These are phyloP conservation scores for Crocuta crocuta DNA, from an alignment of 2,113 vertebrate genomes.

Conservation along the genomic window DNA sequence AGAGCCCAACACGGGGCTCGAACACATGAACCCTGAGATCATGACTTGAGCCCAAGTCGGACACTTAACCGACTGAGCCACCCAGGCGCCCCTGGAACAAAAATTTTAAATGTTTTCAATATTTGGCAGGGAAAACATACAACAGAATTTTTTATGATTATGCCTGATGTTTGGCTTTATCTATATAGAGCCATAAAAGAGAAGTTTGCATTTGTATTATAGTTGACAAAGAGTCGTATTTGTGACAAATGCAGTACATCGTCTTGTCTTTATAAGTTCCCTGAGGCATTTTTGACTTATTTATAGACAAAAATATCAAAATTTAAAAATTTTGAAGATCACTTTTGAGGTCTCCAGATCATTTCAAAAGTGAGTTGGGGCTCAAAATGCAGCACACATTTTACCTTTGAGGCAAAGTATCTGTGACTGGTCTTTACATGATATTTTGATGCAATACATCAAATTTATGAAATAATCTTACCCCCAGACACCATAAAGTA, in stretches of 20 bases:
- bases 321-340: neutral
- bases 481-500: neutral
- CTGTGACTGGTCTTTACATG: neutral
- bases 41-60: too few relatives aligned
- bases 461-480: neutral
- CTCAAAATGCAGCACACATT: neutral
- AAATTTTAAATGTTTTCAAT: constrained; percentile 48
- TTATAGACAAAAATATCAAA: constrained; percentile 23
- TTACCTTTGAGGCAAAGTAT: neutral
- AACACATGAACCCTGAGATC: too few relatives aligned
- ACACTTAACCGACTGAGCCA: too few relatives aligned
- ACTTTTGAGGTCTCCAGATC: neutral
- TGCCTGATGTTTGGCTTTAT: constrained; percentile 16
- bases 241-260: neutral
- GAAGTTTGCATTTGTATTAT: neutral
- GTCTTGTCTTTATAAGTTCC: constrained; percentile 40
- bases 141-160: neutral
- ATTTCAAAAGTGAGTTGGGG: neutral
- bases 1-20: too few relatives aligned
- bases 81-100: neutral
- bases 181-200: constrained; percentile 38
- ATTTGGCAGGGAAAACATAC: constrained; percentile 46
- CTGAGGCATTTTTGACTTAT: constrained; percentile 15
- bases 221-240: neutral
- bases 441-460: neutral